Conservation (phyloP, 2,797 vertebrate genomes). For the Pipistrellus kuhlii region DNA sequence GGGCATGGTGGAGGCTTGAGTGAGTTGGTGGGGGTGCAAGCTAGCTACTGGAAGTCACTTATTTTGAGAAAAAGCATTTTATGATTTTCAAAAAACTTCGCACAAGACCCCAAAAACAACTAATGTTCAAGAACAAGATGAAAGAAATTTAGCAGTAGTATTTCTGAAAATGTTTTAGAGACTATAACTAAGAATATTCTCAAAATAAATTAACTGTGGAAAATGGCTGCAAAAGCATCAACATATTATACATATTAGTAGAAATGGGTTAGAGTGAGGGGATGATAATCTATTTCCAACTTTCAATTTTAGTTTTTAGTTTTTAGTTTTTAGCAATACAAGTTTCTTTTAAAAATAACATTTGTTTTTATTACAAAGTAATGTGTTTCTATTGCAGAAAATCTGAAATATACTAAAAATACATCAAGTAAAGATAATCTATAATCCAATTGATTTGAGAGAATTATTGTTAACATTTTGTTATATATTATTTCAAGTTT, state of each 20-base stretch:
- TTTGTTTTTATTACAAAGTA: not conserved
- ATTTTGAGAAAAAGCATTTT: not conserved
- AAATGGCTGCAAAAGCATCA: not conserved
- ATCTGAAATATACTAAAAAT: not conserved
- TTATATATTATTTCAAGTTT: not conserved
- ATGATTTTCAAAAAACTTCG: not conserved
- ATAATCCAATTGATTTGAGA: not conserved
- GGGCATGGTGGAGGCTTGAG: slow-evolving; percentile 82
- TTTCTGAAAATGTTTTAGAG: not conserved
- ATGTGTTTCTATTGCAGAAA: not conserved
- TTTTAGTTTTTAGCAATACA: not conserved
- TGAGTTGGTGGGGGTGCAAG: accelerated
- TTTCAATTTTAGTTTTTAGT: not conserved
- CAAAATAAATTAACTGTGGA: not conserved
- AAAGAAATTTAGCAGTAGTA: not conserved
- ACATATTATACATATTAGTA: accelerated
- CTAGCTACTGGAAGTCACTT: no score
- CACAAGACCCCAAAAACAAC: not conserved
- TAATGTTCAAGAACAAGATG: not conserved
- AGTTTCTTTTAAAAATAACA: not conserved
- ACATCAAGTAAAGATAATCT: not conserved
- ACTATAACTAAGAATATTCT: not conserved
- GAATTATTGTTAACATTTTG: not conserved
- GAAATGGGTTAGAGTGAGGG: not conserved
- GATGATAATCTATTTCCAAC: not conserved